Evolutionary conservation across 2,113 vertebrate genomes (phyloP).

Genomic region (Stictonetta naevosa): DNA sequence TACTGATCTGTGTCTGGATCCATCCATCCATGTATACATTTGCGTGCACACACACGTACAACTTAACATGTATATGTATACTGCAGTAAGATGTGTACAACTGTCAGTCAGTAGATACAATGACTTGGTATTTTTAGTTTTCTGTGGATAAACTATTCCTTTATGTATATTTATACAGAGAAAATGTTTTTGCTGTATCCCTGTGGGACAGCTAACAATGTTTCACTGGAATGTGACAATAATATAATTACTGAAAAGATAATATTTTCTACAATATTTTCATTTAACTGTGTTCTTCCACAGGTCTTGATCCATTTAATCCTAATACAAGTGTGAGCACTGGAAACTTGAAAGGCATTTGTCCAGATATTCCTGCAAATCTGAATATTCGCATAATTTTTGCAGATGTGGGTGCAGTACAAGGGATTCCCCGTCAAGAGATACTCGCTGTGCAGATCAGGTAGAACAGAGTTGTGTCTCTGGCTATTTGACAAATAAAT

Average conservation of each 20-base stretch:
- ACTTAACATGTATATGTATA: rapidly evolving
- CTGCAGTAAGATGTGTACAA: neutral
- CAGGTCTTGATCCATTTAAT: constrained; percentile 28
- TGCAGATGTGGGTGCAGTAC: constrained; percentile 72
- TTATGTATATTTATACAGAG: neutral
- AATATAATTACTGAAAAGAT: neutral
- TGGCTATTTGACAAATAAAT: neutral
- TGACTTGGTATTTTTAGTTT: neutral
- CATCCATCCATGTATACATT: neutral
- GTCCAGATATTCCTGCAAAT: constrained; percentile 82
- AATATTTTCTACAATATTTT: neutral
- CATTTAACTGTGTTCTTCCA: neutral
- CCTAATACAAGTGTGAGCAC: neutral
- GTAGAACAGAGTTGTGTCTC: constrained; percentile 61
- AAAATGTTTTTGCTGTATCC: neutral
- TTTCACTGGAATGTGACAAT: neutral
- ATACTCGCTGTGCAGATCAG: constrained; percentile 84
- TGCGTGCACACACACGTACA: neutral
- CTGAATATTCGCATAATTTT: constrained; percentile 82
- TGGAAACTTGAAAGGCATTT: constrained; percentile 62
- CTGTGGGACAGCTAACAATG: neutral
- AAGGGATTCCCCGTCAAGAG: constrained; percentile 78
- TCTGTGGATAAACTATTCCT: neutral
- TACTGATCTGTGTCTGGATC: neutral
- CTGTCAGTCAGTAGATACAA: neutral